A percentile compares a stretch with the other conserved stretches of the same genome.
phyloP scores from a whole-genome alignment of 2,113 vertebrate species.

The Lagopus leucura region DNA sequence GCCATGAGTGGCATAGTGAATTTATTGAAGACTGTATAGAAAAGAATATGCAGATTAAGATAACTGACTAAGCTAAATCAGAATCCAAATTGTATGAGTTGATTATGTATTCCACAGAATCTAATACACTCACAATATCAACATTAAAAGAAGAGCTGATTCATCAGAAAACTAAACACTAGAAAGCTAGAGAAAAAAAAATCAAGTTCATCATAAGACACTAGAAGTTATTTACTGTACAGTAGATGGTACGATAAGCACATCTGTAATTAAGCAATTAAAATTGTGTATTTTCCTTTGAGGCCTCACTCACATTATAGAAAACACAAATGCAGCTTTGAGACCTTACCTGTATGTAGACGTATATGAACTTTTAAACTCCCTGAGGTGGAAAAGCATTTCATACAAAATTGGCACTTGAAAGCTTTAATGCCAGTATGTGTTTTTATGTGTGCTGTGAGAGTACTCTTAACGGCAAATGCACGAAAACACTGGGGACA shows the following conservation, averaged over 20 bases:
- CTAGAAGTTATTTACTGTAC: neutral
- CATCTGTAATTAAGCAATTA: neutral
- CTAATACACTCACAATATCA: neutral
- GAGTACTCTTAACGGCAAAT: slow-evolving; percentile 97
- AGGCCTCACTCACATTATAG: neutral
- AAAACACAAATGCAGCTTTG: neutral
- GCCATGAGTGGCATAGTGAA: neutral
- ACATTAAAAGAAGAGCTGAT: neutral
- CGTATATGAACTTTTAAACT: slow-evolving; percentile 99
- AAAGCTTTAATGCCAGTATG: slow-evolving; percentile 98
- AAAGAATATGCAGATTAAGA: neutral
- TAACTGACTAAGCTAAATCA: neutral
- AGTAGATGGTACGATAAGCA: fast-evolving
- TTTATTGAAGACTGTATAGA: neutral
- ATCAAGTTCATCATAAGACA: neutral
- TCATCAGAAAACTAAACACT: neutral
- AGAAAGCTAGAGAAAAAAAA: neutral
- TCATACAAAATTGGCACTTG: slow-evolving; percentile 95
- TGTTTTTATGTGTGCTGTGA: slow-evolving; percentile 97
- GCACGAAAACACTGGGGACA: slow-evolving; percentile 98
- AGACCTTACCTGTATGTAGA: slow-evolving; percentile 92
- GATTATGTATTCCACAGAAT: neutral
- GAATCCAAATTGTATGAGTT: neutral
- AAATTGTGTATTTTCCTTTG: neutral
- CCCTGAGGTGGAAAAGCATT: slow-evolving; percentile 98